These are phyloP conservation scores for Panthera leo DNA, from an alignment of 2,113 vertebrate genomes.

Conservation along the genomic window DNA sequence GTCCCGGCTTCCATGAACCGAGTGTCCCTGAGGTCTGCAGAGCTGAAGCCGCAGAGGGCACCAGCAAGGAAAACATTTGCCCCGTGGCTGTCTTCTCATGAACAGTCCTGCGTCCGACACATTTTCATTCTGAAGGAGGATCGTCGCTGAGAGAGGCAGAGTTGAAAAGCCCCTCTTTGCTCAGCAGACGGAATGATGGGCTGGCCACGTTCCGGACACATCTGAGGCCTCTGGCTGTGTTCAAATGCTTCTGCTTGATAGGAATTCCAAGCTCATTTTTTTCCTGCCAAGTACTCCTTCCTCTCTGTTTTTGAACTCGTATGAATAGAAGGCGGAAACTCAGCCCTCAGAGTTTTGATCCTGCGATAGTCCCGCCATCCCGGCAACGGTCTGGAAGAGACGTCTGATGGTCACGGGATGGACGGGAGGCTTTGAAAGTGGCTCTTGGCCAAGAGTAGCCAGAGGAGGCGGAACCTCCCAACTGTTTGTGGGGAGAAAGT, in stretches of 20 bases:
- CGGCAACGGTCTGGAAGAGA: too few relatives aligned
- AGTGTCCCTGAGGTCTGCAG: neutral
- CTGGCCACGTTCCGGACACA: neutral
- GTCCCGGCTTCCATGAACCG: accelerated
- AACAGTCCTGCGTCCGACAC: accelerated
- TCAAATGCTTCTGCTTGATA: neutral
- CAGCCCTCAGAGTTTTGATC: neutral
- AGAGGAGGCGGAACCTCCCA: accelerated
- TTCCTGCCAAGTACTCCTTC: too few relatives aligned
- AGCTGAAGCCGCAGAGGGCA: neutral
- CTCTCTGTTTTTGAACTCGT: neutral
- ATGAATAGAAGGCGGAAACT: neutral
- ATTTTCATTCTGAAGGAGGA: neutral
- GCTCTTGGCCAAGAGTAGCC: neutral
- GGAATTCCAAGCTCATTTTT: neutral
- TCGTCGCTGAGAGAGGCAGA: accelerated
- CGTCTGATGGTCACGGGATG: neutral
- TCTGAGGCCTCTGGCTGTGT: neutral
- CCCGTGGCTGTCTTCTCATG: accelerated
- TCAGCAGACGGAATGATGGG: too few relatives aligned
- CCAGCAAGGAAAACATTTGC: accelerated
- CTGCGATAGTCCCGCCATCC: accelerated
- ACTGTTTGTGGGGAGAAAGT: neutral
- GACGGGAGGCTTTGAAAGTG: neutral
- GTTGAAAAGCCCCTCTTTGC: too few relatives aligned